A percentile compares a stretch with the other conserved stretches of the same genome.
Conservation (phyloP, 1,140 invertebrate genomes). For the Acyrthosiphon pisum region DNA sequence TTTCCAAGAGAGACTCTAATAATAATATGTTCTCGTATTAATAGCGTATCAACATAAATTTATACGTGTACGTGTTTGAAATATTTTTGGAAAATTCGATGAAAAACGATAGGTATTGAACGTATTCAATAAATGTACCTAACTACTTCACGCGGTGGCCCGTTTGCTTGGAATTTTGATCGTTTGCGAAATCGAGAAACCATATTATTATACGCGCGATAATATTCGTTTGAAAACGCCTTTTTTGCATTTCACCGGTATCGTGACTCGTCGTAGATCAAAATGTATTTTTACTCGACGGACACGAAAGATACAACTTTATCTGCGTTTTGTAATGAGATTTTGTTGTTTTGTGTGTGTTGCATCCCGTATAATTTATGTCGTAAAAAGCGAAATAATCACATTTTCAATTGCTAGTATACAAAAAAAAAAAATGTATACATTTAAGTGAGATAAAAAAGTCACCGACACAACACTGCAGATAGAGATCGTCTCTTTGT, state of each 20-base stretch:
- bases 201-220: background rate
- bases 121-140: background rate
- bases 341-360: background rate
- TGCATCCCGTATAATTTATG: background rate
- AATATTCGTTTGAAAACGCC: background rate
- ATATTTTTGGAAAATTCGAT: background rate
- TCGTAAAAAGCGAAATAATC: background rate
- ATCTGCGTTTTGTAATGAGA: background rate
- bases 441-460: conserved; percentile 18
- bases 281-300: background rate
- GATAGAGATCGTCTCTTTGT: background rate
- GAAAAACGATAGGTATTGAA: background rate
- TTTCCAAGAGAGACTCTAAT: background rate
- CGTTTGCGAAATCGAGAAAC: background rate
- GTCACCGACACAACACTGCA: background rate
- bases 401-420: background rate
- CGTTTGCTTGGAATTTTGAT: background rate
- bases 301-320: background rate
- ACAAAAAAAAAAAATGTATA: conserved; percentile 3
- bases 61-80: background rate
- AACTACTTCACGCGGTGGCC: background rate
- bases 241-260: background rate
- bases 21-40: background rate
- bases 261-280: background rate
- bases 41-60: background rate